phyloP scores from a whole-genome alignment of 2,888 invertebrate species.

The Zele albiditarsus region DNA sequence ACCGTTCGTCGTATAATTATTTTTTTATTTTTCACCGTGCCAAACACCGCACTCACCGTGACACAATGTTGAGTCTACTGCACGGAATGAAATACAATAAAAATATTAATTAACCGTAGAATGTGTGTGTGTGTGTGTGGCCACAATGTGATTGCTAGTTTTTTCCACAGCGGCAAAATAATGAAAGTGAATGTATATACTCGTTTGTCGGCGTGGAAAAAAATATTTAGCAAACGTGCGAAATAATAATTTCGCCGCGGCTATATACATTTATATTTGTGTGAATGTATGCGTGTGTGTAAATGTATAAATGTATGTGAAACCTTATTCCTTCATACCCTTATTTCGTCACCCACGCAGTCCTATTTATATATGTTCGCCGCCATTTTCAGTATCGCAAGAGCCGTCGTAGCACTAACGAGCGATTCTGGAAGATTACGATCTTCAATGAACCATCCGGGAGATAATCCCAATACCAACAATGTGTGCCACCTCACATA shows the following conservation, averaged over 20 bases:
- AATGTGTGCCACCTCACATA: conserved; percentile 30
- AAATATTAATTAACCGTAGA: conserved; percentile 24
- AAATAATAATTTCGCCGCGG: neutral
- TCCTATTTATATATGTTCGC: neutral
- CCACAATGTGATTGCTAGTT: conserved; percentile 8
- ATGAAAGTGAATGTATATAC: neutral
- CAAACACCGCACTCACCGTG: conserved; percentile 9
- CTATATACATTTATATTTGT: neutral
- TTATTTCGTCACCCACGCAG: conserved; percentile 25
- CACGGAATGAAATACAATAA: neutral
- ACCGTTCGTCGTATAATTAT: neutral
- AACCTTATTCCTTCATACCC: neutral
- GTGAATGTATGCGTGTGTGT: neutral
- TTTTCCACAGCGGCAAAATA: conserved; percentile 12
- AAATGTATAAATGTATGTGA: neutral
- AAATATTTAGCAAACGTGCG: neutral
- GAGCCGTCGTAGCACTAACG: conserved; percentile 32
- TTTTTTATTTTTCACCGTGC: conserved; percentile 32
- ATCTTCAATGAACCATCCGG: conserved; percentile 32
- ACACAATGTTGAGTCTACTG: conserved; percentile 1
- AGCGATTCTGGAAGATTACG: conserved; percentile 39
- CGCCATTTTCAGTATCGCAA: conserved; percentile 28
- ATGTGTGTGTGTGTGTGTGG: conserved; percentile 4
- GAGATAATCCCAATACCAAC: conserved; percentile 11
- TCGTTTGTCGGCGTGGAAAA: conserved; percentile 10